These are phyloP conservation scores for Scomber scombrus DNA, from an alignment of 2,113 vertebrate species.

Conservation along the genomic window DNA sequence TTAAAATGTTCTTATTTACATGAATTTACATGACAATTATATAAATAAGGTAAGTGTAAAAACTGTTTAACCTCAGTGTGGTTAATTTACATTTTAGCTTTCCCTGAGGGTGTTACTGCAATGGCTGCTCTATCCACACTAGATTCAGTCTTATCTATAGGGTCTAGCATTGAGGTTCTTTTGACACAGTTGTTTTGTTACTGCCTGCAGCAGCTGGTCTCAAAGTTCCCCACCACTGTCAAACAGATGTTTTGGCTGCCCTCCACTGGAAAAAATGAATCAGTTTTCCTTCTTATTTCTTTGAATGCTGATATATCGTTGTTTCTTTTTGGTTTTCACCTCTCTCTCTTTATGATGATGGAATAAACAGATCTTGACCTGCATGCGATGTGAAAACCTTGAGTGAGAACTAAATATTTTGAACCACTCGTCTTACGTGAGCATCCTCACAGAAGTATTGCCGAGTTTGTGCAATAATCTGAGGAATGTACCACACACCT, in stretches of 20 bases:
- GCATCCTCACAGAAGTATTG: not conserved
- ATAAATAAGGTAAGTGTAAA: not conserved
- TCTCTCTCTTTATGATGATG: not conserved
- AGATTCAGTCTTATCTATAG: not conserved
- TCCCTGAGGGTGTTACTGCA: not conserved
- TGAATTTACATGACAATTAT: constrained; percentile 9
- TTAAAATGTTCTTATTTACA: not conserved
- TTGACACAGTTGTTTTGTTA: not conserved
- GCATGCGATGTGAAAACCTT: not conserved
- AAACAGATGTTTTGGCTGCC: constrained; percentile 47
- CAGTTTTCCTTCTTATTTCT: not conserved
- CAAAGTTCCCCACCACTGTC: constrained; percentile 19
- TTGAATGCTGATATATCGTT: not conserved
- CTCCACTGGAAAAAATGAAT: constrained; percentile 7
- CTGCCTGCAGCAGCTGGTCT: constrained; percentile 33
- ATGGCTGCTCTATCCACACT: not conserved
- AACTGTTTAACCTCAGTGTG: not conserved
- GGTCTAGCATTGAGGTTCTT: not conserved
- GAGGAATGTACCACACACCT: constrained; percentile 64
- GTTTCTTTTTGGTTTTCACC: not conserved
- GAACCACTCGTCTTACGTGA: not conserved
- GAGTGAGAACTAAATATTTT: not conserved
- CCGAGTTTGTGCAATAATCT: constrained; percentile 31
- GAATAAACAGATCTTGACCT: constrained; percentile 1
- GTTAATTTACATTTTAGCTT: not conserved